Evolutionary conservation across 2,888 invertebrate genomes (phyloP).

Genomic region (Parelbella ahira): DNA sequence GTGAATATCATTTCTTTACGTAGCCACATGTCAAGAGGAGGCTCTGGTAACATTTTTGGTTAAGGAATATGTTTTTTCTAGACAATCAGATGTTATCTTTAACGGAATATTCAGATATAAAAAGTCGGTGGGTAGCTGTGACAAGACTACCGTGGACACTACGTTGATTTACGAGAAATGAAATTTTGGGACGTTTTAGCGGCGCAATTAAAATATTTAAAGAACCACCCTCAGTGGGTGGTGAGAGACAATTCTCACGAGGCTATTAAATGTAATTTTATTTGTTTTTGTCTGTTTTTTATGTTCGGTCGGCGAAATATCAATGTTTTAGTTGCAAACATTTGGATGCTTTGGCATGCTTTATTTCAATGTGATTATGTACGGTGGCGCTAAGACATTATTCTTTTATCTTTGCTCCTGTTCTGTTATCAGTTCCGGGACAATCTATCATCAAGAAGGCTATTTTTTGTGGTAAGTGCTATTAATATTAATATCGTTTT

Average conservation of each 20-base stretch:
- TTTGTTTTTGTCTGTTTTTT: constrained; percentile 61
- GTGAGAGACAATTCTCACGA: constrained; percentile 78
- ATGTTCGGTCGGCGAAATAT: constrained; percentile 39
- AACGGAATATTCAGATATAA: constrained; percentile 28
- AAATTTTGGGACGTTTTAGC: constrained; percentile 69
- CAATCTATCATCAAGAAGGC: no score
- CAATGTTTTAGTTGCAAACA: constrained; percentile 48
- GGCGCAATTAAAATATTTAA: constrained; percentile 78
- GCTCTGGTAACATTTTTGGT: constrained; percentile 7
- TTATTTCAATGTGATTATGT: constrained; percentile 44
- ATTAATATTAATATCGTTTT: no score
- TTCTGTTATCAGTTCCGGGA: constrained; percentile 24
- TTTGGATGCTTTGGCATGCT: constrained; percentile 41
- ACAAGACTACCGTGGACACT: constrained; percentile 64
- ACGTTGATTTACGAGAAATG: constrained; percentile 74
- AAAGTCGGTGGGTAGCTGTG: constrained; percentile 28
- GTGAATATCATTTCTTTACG: no score
- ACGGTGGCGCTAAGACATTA: constrained; percentile 34
- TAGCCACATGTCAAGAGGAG: no score
- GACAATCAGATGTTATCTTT: constrained; percentile 21
- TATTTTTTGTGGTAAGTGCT: neutral
- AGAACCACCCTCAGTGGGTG: constrained; percentile 73
- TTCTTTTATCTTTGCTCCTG: constrained; percentile 8
- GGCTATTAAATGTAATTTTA: constrained; percentile 78
- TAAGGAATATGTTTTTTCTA: constrained; percentile 13